These are phyloP conservation scores for Serranus cabrilla DNA, from an alignment of 2,797 vertebrate species.

Conservation along the genomic window DNA sequence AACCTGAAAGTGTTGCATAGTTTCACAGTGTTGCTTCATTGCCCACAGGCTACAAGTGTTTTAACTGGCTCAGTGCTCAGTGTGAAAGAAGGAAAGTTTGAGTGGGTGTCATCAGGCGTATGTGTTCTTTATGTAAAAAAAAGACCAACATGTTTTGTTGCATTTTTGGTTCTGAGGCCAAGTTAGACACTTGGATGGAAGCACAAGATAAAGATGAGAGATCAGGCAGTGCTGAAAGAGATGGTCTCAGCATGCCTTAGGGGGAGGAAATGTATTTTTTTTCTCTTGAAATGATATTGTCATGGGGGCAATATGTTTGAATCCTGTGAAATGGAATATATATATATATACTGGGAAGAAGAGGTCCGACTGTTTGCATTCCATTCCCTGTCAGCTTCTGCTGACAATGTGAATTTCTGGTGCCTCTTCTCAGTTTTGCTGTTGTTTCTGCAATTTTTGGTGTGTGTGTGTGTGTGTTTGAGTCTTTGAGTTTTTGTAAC, in stretches of 20 bases:
- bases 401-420: slow-evolving; percentile 40
- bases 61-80: slow-evolving; percentile 6
- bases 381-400: slow-evolving; percentile 27
- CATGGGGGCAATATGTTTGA: slow-evolving; percentile 35
- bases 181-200: slow-evolving; percentile 26
- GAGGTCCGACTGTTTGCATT: slow-evolving; percentile 32
- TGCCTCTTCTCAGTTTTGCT: slow-evolving; percentile 10
- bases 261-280: slow-evolving; percentile 30
- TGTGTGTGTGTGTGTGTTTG: neutral
- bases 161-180: slow-evolving; percentile 44
- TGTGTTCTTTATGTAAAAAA: slow-evolving; percentile 31
- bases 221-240: slow-evolving; percentile 37
- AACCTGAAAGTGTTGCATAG: slow-evolving; percentile 8
- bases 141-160: slow-evolving; percentile 12
- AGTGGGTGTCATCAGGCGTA: slow-evolving; percentile 17
- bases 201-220: slow-evolving; percentile 35
- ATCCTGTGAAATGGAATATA: slow-evolving; percentile 40
- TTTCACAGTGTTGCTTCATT: slow-evolving; percentile 27
- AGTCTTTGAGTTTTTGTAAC: too few relatives aligned
- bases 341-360: slow-evolving; percentile 20
- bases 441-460: neutral
- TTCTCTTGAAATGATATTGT: slow-evolving; percentile 38
- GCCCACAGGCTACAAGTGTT: slow-evolving; percentile 21
- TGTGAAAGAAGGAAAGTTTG: slow-evolving; percentile 17
- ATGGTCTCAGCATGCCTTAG: slow-evolving; percentile 22